Evolutionary conservation across 1,140 invertebrate species (phyloP).

Genomic region (Temnothorax nylanderi): DNA sequence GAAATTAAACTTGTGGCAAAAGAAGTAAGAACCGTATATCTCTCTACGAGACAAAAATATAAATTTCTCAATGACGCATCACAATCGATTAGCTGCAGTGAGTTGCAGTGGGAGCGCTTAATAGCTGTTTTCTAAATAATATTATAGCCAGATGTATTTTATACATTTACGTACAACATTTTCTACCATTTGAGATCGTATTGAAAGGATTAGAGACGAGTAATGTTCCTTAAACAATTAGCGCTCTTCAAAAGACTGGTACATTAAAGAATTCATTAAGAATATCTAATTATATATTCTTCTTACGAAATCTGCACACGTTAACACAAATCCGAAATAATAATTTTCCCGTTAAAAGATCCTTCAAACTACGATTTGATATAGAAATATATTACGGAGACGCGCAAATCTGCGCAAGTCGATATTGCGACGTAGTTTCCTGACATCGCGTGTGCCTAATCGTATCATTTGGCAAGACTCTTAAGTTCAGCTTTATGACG

Average conservation of each 20-base stretch:
- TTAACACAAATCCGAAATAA: background rate
- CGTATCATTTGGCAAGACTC: constrained; percentile 67
- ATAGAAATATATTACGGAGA: constrained; percentile 6
- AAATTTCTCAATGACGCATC: background rate
- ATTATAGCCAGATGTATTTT: constrained; percentile 25
- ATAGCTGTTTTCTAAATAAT: constrained; percentile 18
- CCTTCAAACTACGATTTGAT: background rate
- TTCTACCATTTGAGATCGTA: background rate
- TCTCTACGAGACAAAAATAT: background rate
- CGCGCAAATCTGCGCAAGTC: constrained; percentile 17
- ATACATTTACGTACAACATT: constrained; percentile 12
- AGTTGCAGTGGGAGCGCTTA: constrained; percentile 3
- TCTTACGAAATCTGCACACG: background rate
- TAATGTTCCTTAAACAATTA: background rate
- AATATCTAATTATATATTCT: constrained; percentile 4
- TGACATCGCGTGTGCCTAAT: constrained; percentile 49
- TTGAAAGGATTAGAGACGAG: background rate
- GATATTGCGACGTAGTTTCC: constrained; percentile 10
- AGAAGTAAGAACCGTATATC: background rate
- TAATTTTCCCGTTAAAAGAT: background rate
- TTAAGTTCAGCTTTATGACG: constrained; percentile 65
- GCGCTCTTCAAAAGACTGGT: background rate
- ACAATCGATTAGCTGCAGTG: background rate
- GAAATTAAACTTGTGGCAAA: background rate
- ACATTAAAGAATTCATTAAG: background rate